Conservation (phyloP, 2,888 invertebrate species). For the Amorpha juglandis region DNA sequence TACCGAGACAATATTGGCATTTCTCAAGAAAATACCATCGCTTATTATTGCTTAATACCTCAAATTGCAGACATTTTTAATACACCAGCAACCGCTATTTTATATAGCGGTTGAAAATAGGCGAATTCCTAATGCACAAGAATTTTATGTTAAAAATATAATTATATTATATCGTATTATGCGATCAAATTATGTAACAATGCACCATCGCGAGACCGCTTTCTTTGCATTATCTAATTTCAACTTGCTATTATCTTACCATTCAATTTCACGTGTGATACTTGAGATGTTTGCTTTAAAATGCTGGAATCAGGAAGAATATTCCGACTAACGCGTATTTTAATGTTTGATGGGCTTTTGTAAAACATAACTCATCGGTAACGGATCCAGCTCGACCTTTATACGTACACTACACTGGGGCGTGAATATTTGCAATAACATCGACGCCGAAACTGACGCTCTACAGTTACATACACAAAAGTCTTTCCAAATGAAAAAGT, state of each 20-base stretch:
- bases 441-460: neutral
- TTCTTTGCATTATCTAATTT: neutral
- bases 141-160: neutral
- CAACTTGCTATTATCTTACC: neutral
- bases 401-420: neutral
- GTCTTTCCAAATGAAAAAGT: neutral
- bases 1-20: neutral
- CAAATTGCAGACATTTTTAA: too few relatives aligned
- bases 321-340: neutral
- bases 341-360: neutral
- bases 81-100: too few relatives aligned
- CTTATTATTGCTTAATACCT: neutral
- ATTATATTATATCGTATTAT: neutral
- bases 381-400: too few relatives aligned
- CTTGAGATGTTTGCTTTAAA: neutral
- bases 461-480: neutral
- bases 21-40: neutral
- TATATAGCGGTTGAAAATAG: neutral
- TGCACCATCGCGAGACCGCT: neutral
- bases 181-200: neutral
- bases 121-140: neutral
- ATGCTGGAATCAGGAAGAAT: neutral
- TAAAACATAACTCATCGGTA: conserved; percentile 8
- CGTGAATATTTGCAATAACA: neutral
- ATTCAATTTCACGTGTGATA: neutral